Conservation (phyloP, 2,113 vertebrate species). For the Cebidichthys violaceus region DNA sequence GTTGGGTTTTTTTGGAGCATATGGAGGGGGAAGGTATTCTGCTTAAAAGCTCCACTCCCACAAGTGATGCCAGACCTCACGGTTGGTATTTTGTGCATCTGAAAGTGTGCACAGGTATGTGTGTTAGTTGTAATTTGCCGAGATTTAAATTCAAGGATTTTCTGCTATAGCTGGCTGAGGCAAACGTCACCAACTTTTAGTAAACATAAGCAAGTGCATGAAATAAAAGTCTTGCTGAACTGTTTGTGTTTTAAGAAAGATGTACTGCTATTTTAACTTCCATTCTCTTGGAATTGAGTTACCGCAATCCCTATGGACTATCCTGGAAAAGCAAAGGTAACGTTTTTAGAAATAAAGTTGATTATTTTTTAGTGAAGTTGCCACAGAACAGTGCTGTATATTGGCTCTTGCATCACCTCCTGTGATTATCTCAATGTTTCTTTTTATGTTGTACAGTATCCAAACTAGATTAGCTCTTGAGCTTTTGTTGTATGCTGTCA, state of each 20-base stretch:
- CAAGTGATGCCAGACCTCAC: slow-evolving; percentile 59
- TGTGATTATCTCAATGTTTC: not conserved
- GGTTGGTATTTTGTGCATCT: slow-evolving; percentile 41
- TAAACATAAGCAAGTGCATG: not conserved
- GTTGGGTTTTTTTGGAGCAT: slow-evolving; percentile 50
- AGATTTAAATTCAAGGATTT: not conserved
- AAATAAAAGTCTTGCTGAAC: not conserved
- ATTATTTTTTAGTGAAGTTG: not conserved
- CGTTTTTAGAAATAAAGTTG: not conserved
- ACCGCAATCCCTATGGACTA: not conserved
- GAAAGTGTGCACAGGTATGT: slow-evolving; percentile 29
- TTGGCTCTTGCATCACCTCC: not conserved
- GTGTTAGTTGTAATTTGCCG: not conserved
- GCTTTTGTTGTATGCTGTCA: not conserved
- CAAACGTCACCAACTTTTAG: not conserved
- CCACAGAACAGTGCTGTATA: not conserved
- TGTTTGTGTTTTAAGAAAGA: not conserved
- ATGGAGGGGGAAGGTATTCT: slow-evolving; percentile 47
- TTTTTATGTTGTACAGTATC: not conserved
- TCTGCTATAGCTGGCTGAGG: not conserved
- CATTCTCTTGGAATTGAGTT: no score
- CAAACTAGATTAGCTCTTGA: not conserved
- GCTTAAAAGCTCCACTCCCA: slow-evolving; percentile 57
- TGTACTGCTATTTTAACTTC: not conserved
- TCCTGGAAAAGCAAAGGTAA: not conserved